Percentiles rank a stretch among this genome's conserved stretches.
These are phyloP conservation scores for Sepiola atlantica DNA, from an alignment of 2,888 invertebrate genomes.

Conservation along the genomic window DNA sequence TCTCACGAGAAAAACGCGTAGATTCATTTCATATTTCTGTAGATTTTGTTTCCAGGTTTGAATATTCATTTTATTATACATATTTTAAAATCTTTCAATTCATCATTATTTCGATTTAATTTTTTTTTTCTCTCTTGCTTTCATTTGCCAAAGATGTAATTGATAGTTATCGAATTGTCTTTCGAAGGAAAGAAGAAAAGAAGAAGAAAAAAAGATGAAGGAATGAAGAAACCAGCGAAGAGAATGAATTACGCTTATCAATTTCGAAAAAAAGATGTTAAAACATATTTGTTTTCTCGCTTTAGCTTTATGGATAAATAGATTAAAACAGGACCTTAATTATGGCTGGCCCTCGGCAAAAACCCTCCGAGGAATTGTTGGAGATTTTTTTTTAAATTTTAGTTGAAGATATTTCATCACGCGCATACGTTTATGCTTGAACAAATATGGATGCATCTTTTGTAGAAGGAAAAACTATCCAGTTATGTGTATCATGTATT, in stretches of 20 bases:
- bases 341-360: constrained; percentile 3
- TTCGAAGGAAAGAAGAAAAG: background rate
- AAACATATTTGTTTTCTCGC: background rate
- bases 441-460: background rate
- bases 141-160: background rate
- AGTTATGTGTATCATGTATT: background rate
- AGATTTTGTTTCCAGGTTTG: background rate
- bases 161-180: background rate
- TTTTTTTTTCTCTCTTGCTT: no score
- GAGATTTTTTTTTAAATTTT: constrained; percentile 12
- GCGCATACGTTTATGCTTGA: background rate
- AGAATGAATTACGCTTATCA: background rate
- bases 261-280: constrained; percentile 9
- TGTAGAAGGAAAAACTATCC: background rate
- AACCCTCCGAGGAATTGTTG: background rate
- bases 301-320: constrained; percentile 22
- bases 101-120: background rate
- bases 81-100: background rate
- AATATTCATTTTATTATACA: background rate
- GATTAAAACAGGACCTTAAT: constrained; percentile 32
- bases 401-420: background rate
- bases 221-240: no score
- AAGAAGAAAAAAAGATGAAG: background rate
- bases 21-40: background rate
- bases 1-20: background rate